Evolutionary conservation across 2,888 invertebrate species (phyloP).

Genomic region (Ptychoptera albimana): DNA sequence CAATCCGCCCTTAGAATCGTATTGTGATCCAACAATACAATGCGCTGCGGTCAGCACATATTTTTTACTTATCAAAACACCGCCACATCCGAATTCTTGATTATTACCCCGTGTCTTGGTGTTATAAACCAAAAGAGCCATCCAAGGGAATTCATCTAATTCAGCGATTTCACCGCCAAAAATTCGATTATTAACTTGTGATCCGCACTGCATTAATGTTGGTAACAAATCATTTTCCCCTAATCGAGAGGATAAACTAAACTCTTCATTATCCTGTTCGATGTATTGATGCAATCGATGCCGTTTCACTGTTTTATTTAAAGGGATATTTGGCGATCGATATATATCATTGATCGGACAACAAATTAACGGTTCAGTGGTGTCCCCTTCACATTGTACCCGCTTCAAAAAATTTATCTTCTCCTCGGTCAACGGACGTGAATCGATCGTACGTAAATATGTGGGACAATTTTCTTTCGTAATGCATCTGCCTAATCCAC

Average conservation of each 20-base stretch:
- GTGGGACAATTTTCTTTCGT: conserved; percentile 19
- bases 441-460: conserved; percentile 7
- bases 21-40: conserved; percentile 37
- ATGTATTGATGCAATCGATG: no score
- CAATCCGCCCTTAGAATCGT: conserved; percentile 34
- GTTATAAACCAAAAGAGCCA: conserved; percentile 40
- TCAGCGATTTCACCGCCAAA: conserved; percentile 44
- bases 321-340: not conserved
- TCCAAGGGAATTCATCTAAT: conserved; percentile 48
- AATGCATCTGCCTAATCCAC: conserved; percentile 21
- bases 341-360: conserved; percentile 22
- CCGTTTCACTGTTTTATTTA: not conserved
- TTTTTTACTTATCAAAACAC: conserved; percentile 38
- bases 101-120: conserved; percentile 15
- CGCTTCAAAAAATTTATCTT: conserved; percentile 21
- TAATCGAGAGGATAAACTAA: not conserved
- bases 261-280: no score
- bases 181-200: conserved; percentile 39
- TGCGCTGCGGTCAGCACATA: conserved; percentile 47
- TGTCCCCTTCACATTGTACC: conserved; percentile 20
- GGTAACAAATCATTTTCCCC: not conserved
- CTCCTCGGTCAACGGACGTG: conserved; percentile 13
- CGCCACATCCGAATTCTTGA: conserved; percentile 41
- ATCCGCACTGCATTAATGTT: conserved; percentile 32
- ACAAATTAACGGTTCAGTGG: conserved; percentile 17